Conservation (phyloP, 2,113 vertebrate genomes). For the Verasper variegatus region DNA sequence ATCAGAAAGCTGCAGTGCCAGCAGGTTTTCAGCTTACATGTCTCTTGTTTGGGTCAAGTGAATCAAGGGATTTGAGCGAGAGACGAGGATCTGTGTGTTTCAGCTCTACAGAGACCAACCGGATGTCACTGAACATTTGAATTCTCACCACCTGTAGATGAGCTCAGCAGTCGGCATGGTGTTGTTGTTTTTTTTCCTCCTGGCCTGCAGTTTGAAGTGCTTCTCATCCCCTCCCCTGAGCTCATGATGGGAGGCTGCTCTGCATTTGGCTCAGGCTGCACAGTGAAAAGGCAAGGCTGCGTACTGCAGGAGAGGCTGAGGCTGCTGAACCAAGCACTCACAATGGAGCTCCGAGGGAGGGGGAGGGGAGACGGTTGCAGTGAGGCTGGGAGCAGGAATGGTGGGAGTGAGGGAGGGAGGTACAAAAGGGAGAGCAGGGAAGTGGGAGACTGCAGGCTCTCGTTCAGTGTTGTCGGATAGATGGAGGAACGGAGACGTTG, state of each 20-base stretch:
- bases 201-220: conserved; percentile 62
- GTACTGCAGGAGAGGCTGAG: conserved; percentile 76
- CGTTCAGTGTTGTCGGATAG: conserved; percentile 40
- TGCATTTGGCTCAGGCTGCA: conserved; percentile 61
- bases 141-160: conserved; percentile 39
- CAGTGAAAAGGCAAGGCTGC: conserved; percentile 45
- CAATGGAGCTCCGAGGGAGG: conserved; percentile 67
- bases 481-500: conserved; percentile 24
- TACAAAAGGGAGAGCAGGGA: conserved; percentile 62
- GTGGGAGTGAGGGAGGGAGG: conserved; percentile 57
- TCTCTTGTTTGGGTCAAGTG: conserved; percentile 34
- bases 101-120: neutral
- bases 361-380: conserved; percentile 63
- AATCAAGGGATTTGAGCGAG: conserved; percentile 9
- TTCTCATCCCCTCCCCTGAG: conserved; percentile 60
- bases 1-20: conserved; percentile 55
- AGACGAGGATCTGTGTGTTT: neutral
- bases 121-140: conserved; percentile 27
- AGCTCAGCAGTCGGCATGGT: conserved; percentile 31
- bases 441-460: conserved; percentile 35
- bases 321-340: conserved; percentile 76
- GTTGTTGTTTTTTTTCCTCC: conserved; percentile 18
- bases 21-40: conserved; percentile 39
- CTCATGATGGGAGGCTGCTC: conserved; percentile 56
- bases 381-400: conserved; percentile 64